phyloP scores from a whole-genome alignment of 2,113 vertebrate species.

The Nesogale talazaci region DNA sequence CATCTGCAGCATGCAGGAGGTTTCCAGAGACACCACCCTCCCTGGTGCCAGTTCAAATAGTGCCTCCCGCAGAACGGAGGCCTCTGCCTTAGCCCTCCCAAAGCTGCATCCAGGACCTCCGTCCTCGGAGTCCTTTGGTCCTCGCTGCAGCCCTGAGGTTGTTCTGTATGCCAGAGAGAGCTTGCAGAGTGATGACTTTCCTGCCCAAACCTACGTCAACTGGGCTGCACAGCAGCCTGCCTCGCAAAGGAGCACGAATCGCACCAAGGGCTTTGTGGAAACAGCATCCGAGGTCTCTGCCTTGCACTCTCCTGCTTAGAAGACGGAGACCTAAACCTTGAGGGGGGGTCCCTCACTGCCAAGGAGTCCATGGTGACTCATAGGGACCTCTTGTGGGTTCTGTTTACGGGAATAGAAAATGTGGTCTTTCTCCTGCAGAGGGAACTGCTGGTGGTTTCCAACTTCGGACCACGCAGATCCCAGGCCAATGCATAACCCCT shows the following conservation, averaged over 20 bases:
- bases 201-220: background rate
- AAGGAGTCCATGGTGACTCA: too few species aligned
- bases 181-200: background rate
- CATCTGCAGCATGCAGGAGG: too few species aligned
- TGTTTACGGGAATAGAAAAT: too few species aligned
- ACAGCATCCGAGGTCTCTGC: background rate
- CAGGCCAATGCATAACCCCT: too few species aligned
- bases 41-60: background rate
- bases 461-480: too few species aligned
- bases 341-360: background rate
- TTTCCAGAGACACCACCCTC: background rate
- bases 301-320: background rate
- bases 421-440: too few species aligned
- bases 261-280: background rate
- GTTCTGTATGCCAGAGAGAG: accelerated
- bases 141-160: too few species aligned
- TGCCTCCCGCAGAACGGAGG: background rate
- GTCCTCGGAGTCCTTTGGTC: background rate
- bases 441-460: too few species aligned
- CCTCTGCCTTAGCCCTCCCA: background rate
- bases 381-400: too few species aligned
- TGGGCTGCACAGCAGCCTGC: background rate
- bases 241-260: background rate
- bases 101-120: background rate
- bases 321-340: background rate